Evolutionary conservation across 2,797 vertebrate genomes (phyloP).

Genomic region (Esox lucius): DNA sequence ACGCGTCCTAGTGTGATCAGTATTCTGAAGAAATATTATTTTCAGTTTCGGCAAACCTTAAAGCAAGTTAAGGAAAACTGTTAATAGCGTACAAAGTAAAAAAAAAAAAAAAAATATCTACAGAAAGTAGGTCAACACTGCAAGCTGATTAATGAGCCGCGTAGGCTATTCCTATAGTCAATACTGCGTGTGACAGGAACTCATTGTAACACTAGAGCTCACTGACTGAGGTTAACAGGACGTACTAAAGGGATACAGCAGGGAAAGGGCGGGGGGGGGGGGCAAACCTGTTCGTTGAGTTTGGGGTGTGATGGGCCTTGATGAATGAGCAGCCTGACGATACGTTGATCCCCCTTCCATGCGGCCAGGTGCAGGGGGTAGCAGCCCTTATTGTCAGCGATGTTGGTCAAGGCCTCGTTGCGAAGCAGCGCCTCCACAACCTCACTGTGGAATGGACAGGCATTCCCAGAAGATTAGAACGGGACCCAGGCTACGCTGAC

Average conservation of each 20-base stretch:
- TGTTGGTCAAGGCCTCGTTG: constrained; percentile 94
- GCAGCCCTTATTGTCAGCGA: constrained; percentile 96
- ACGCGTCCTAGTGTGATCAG: background rate
- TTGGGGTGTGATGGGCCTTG: constrained; percentile 95
- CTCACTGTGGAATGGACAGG: constrained; percentile 70
- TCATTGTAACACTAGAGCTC: background rate
- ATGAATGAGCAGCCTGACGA: constrained; percentile 93
- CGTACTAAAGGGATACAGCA: background rate
- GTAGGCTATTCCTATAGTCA: background rate
- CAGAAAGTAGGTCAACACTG: background rate
- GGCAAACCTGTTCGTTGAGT: constrained; percentile 94
- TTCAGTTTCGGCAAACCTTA: background rate
- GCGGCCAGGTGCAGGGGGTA: constrained; percentile 96
- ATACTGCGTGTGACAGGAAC: background rate
- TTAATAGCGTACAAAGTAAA: background rate
- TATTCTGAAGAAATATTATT: background rate
- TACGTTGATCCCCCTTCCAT: constrained; percentile 95
- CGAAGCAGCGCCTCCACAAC: constrained; percentile 92
- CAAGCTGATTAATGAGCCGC: background rate
- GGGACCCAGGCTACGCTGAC: background rate
- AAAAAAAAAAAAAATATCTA: background rate
- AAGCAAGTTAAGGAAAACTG: background rate
- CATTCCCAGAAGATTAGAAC: background rate
- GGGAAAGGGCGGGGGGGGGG: background rate
- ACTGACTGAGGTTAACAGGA: constrained; percentile 3